A percentile compares a stretch with the other conserved stretches of the same genome.
These are phyloP conservation scores for Clytia hemisphaerica DNA, from an alignment of 30 jellyfish, hydroid and myxozoan species.

Conservation along the genomic window DNA sequence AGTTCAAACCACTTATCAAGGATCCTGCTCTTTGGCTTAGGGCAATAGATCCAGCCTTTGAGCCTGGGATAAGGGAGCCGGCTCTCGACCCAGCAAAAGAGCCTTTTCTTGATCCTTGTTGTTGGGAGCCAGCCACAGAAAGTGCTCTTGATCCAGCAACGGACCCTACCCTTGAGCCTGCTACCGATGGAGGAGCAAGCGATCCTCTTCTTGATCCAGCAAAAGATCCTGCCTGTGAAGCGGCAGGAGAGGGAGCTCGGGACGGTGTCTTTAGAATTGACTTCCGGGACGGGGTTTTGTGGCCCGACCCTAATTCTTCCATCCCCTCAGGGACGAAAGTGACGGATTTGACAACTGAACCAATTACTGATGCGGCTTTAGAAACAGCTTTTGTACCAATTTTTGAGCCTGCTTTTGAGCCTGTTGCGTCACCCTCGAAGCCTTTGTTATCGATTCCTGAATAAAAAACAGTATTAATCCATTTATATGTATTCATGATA, in stretches of 20 bases:
- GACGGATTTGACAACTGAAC: neutral
- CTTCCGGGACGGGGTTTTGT: too few relatives aligned
- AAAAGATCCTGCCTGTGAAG: too few relatives aligned
- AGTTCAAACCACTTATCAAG: too few relatives aligned
- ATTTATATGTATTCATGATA: too few relatives aligned
- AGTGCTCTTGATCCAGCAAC: constrained; percentile 22
- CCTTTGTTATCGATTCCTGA: neutral
- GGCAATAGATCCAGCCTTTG: constrained; percentile 16
- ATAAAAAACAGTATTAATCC: too few relatives aligned
- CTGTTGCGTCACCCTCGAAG: neutral
- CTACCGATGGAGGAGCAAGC: too few relatives aligned
- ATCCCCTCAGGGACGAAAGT: too few relatives aligned
- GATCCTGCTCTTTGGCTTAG: constrained; percentile 5
- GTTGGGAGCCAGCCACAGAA: constrained; percentile 34
- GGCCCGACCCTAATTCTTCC: too few relatives aligned
- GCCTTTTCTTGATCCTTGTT: constrained; percentile 19
- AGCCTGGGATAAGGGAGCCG: constrained; percentile 29
- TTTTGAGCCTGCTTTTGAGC: neutral
- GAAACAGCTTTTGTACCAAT: constrained; percentile 11
- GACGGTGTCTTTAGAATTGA: too few relatives aligned
- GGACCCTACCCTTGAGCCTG: constrained; percentile 6
- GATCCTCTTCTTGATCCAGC: too few relatives aligned
- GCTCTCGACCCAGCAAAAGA: constrained; percentile 12
- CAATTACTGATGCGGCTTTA: neutral
- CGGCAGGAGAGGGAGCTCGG: too few relatives aligned